Conservation (phyloP, 2,797 vertebrate genomes). For the Crax fasciolata region DNA sequence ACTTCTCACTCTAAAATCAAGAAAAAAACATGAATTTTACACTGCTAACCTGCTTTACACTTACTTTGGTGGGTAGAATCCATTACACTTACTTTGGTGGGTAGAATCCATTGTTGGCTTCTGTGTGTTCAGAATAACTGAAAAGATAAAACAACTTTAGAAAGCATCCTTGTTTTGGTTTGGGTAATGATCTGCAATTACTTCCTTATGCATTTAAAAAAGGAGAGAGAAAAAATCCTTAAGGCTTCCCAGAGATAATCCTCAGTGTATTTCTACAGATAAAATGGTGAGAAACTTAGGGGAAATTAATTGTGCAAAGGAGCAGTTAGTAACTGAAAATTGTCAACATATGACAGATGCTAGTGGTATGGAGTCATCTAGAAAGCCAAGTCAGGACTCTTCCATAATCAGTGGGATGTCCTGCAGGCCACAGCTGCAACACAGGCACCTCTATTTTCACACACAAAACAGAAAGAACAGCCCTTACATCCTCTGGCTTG, state of each 20-base stretch:
- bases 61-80: conserved; percentile 18
- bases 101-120: background rate
- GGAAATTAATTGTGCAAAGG: background rate
- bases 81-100: conserved; percentile 19
- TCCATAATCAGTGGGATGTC: background rate
- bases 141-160: background rate
- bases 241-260: background rate
- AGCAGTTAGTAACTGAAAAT: background rate
- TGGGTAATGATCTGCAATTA: background rate
- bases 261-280: background rate
- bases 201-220: background rate
- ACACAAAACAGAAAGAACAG: background rate
- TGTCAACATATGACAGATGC: background rate
- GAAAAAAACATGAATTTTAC: background rate
- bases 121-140: conserved; percentile 16
- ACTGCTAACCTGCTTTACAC: background rate
- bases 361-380: background rate
- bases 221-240: background rate
- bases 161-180: background rate
- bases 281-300: background rate
- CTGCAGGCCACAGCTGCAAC: background rate
- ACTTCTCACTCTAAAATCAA: background rate
- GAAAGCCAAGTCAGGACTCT: background rate
- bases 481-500: background rate
- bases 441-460: background rate